Evolutionary conservation across 2,113 vertebrate species (phyloP).

Genomic region (Alethe diademata): DNA sequence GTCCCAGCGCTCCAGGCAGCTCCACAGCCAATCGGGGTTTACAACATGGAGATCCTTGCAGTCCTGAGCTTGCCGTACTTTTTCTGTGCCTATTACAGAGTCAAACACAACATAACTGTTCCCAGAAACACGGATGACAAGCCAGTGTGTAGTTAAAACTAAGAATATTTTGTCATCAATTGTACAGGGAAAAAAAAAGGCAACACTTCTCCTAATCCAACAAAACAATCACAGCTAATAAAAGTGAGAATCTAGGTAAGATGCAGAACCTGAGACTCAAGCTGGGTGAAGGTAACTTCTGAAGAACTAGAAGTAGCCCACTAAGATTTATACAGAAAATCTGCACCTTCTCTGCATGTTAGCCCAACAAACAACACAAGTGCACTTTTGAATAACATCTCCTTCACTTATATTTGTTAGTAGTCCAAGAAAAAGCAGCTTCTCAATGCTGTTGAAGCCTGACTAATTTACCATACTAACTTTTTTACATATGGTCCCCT

Average conservation of each 20-base stretch:
- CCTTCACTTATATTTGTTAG: background rate
- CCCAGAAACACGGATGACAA: background rate
- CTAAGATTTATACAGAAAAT: background rate
- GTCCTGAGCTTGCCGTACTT: conserved; percentile 90
- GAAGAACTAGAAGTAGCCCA: background rate
- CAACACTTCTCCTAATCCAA: background rate
- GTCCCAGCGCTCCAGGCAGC: conserved; percentile 96
- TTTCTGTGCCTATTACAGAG: conserved; percentile 86
- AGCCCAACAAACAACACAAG: background rate
- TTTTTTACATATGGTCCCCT: background rate
- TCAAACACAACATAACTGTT: background rate
- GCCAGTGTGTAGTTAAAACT: background rate
- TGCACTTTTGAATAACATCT: background rate
- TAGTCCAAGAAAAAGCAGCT: background rate
- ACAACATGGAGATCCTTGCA: conserved; percentile 89
- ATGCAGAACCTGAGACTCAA: background rate
- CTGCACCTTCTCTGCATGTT: background rate
- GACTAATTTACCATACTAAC: background rate
- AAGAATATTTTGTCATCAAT: background rate
- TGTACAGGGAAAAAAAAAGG: background rate
- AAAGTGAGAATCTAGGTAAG: background rate
- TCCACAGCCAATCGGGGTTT: conserved; percentile 97
- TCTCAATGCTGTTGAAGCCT: background rate
- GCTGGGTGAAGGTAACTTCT: background rate
- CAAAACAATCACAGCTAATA: background rate